These are phyloP conservation scores for Myiozetetes cayanensis DNA, from an alignment of 2,113 vertebrate genomes.

Conservation along the genomic window DNA sequence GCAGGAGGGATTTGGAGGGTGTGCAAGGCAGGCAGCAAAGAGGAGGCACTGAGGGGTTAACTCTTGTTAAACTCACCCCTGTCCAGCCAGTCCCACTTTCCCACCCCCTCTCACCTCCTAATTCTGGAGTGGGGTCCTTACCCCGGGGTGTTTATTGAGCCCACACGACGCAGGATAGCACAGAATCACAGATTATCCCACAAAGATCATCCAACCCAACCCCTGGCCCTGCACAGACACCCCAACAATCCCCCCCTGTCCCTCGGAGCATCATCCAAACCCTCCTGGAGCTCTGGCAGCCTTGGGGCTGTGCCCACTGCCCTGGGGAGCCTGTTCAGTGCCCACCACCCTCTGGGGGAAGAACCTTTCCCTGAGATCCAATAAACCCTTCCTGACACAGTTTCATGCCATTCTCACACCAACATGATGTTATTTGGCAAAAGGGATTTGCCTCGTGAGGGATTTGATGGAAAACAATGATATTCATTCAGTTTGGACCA, in stretches of 20 bases:
- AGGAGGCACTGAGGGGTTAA: not conserved
- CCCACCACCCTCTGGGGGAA: too few relatives aligned
- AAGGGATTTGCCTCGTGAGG: not conserved
- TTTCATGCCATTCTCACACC: not conserved
- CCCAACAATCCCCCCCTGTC: not conserved
- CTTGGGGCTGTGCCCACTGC: too few relatives aligned
- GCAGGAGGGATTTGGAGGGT: not conserved
- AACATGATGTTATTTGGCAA: not conserved
- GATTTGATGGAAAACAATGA: not conserved
- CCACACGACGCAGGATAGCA: not conserved
- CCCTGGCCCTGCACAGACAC: not conserved
- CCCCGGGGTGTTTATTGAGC: not conserved
- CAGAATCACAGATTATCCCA: not conserved
- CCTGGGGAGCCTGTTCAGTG: too few relatives aligned
- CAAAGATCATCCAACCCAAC: not conserved
- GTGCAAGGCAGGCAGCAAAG: not conserved
- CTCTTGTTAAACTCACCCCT: not conserved
- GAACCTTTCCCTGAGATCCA: not conserved
- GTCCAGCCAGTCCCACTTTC: not conserved
- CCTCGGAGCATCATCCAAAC: not conserved
- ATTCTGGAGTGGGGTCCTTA: not conserved
- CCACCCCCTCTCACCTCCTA: fast-evolving
- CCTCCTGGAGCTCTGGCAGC: too few relatives aligned
- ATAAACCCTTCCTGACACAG: not conserved
- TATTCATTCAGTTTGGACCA: not conserved